Conservation (phyloP, 2,113 vertebrate genomes). For the Phasianus colchicus region DNA sequence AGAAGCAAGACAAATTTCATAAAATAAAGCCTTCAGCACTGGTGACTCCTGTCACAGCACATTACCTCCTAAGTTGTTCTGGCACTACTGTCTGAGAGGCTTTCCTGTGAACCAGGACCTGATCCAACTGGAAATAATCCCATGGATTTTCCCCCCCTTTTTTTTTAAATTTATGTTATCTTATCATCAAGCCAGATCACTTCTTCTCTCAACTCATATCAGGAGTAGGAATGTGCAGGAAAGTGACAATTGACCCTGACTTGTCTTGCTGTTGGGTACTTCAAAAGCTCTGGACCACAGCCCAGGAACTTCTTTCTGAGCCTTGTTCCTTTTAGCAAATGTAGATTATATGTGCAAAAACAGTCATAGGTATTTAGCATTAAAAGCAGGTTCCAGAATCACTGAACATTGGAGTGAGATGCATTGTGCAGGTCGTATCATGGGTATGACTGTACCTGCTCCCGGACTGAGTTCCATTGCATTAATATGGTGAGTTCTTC, state of each 20-base stretch:
- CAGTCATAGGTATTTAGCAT: background rate
- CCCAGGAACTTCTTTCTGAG: background rate
- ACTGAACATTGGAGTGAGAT: background rate
- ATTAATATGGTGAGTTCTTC: background rate
- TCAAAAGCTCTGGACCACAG: background rate
- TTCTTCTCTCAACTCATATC: background rate
- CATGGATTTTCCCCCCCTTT: background rate
- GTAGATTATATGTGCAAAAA: background rate
- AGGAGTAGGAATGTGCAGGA: accelerated
- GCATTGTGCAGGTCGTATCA: background rate
- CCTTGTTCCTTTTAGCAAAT: background rate
- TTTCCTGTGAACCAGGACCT: slow-evolving; percentile 18
- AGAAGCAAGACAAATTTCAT: background rate
- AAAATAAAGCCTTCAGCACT: slow-evolving; percentile 24
- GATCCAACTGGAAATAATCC: slow-evolving; percentile 14
- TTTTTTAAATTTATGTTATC: no score
- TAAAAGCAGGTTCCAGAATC: background rate
- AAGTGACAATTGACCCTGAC: background rate
- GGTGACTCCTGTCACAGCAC: background rate
- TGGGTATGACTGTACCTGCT: background rate
- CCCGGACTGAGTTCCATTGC: background rate
- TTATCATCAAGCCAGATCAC: background rate
- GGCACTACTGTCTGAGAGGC: background rate
- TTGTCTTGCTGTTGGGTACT: background rate
- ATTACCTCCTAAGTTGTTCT: background rate